Evolutionary conservation across 2,888 invertebrate species (phyloP), one percentile per base, ranked within the genome.

Genomic region (Melolontha melolontha): DNA sequence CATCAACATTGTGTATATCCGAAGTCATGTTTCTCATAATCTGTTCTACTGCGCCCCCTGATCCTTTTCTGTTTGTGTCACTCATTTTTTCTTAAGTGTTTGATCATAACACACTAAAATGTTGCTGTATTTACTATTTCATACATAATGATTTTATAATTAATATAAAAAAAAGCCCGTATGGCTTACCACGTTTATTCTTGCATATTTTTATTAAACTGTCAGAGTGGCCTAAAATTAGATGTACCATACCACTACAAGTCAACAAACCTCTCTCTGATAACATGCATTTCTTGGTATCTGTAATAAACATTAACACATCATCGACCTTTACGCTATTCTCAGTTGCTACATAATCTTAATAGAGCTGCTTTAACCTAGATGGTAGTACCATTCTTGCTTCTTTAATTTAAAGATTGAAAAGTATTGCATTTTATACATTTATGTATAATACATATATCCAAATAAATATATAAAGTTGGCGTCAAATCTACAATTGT

Each of bases 21-120:
- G 87, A 85, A 40, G 87, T 87, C 85, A 88, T 87, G 73, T 87
- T 86, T 73, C 87, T 86, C 66, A 88, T 87, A 68, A 88, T 87
- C 78, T 88, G 86, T 74, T 88, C 87, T 74, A 87, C 81, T 17
- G 82, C 79, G 68, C 79, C 81, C 68, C 79, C 80, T 52, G 78
- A 73, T 69, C 78, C 73, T 44, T 77, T 77, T 69, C 78, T 74
- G 17, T 77, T 78, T 67, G 78, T 76, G 39, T 82, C 81, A 70
- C 79, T 78, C 83, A 83, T 83, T 71, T 71, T 79, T 71, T 52
- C 27, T 62, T 41, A 22, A 27, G 40, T 22, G 50, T 57, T 40
- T 22, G 27, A 57, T 17, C 44, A 52, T 62, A 62, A 62, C 44
- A 62, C 44, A 29, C 47, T 42, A 22, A 17, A 47, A 47, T 16